phyloP scores from a whole-genome alignment of 2,797 vertebrate species.

The Prunella strophiata region DNA sequence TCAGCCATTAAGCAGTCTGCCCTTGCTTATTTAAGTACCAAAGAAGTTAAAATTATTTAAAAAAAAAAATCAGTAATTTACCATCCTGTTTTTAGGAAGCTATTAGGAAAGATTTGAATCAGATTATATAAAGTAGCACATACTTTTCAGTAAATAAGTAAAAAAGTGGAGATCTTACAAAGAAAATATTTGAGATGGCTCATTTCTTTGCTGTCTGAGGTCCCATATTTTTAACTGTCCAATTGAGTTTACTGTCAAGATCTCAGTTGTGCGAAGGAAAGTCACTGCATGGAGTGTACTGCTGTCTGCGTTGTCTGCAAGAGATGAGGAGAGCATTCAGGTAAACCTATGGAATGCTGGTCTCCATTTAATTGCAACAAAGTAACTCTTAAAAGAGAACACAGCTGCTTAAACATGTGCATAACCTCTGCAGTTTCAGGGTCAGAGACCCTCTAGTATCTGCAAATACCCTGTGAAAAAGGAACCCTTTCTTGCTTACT shows the following conservation, averaged over 20 bases:
- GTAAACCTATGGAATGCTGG: not conserved
- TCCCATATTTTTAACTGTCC: slow-evolving; percentile 98
- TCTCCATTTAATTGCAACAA: not conserved
- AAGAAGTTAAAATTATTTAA: not conserved
- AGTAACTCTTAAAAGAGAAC: not conserved
- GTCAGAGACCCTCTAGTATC: not conserved
- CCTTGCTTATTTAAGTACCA: not conserved
- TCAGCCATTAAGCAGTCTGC: not conserved
- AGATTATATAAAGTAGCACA: not conserved
- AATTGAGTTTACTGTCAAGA: slow-evolving; percentile 96
- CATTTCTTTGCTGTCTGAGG: slow-evolving; percentile 89
- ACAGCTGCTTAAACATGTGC: not conserved
- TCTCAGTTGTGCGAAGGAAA: slow-evolving; percentile 91
- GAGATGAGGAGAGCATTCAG: not conserved
- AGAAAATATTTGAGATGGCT: slow-evolving; percentile 91
- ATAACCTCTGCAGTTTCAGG: not conserved
- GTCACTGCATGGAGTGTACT: slow-evolving; percentile 95
- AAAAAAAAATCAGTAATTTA: not conserved
- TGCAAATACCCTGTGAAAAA: not conserved
- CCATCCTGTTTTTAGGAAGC: not conserved
- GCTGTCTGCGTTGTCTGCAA: slow-evolving; percentile 93
- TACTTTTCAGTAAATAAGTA: not conserved
- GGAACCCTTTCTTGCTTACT: not conserved
- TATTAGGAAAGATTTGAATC: not conserved
- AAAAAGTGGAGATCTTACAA: slow-evolving; percentile 76